These are phyloP conservation scores for Phrynosoma platyrhinos DNA, from an alignment of 2,113 vertebrate species.

Conservation along the genomic window DNA sequence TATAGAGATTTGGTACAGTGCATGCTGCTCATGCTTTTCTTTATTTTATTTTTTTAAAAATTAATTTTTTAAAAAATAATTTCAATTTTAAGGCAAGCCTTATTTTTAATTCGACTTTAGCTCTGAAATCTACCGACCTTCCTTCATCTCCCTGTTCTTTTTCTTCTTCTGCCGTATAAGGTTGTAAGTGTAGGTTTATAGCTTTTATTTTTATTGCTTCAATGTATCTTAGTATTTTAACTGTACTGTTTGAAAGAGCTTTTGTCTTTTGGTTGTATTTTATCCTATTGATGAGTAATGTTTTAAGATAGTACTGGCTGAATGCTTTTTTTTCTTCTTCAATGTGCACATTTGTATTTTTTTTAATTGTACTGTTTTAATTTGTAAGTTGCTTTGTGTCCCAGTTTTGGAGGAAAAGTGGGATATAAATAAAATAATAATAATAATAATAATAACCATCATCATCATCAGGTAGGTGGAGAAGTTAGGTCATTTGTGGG, in stretches of 20 bases:
- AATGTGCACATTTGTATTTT: too few species aligned
- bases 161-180: fast-evolving
- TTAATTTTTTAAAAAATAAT: neutral
- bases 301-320: too few species aligned
- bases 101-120: neutral
- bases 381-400: neutral
- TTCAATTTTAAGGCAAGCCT: too few species aligned
- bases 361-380: neutral
- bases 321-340: too few species aligned
- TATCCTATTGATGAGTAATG: too few species aligned
- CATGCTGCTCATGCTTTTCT: neutral
- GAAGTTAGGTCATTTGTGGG: neutral
- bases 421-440: too few species aligned
- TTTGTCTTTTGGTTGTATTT: too few species aligned
- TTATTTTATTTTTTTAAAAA: neutral
- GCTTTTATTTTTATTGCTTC: too few species aligned
- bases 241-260: too few species aligned
- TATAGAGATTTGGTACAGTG: too few species aligned
- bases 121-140: neutral
- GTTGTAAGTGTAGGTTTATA: fast-evolving
- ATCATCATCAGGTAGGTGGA: neutral
- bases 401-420: neutral
- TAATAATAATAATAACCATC: neutral
- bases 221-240: too few species aligned
- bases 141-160: neutral